These are phyloP conservation scores for Neopelma chrysocephalum DNA, from an alignment of 2,797 vertebrate genomes.

Conservation along the genomic window DNA sequence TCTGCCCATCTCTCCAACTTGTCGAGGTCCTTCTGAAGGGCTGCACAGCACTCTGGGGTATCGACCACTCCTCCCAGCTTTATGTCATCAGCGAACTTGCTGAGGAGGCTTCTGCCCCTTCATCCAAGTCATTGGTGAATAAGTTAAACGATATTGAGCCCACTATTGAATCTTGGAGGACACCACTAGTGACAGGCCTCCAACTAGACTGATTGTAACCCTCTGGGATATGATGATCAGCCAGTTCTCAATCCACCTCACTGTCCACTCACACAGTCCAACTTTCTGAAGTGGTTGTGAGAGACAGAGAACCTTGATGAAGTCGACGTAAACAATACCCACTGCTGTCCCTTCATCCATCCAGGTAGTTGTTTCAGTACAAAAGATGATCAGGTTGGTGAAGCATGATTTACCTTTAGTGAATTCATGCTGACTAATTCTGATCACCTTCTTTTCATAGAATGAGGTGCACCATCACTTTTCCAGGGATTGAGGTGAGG, in stretches of 20 bases:
- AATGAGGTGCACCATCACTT: not conserved
- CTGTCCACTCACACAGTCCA: not conserved
- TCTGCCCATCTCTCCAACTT: not conserved
- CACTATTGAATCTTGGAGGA: not conserved
- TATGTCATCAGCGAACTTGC: not conserved
- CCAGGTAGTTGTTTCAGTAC: not conserved
- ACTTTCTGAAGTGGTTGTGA: not conserved
- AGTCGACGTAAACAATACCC: not conserved
- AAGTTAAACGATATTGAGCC: not conserved
- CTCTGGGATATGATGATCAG: not conserved
- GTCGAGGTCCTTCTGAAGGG: not conserved
- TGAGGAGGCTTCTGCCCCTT: not conserved
- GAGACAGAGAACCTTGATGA: not conserved
- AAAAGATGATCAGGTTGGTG: not conserved
- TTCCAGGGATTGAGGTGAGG: not conserved
- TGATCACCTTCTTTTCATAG: not conserved
- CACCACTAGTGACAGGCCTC: not conserved
- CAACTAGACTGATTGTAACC: not conserved
- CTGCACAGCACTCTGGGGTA: not conserved
- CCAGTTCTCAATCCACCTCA: not conserved
- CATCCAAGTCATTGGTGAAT: not conserved
- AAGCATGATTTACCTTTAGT: not conserved
- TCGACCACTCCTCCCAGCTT: not conserved
- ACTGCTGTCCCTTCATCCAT: not conserved
- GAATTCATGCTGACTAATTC: not conserved